Base-by-base conservation (phyloP, 2,797 vertebrate species). In the Acanthis flammea region DNA sequence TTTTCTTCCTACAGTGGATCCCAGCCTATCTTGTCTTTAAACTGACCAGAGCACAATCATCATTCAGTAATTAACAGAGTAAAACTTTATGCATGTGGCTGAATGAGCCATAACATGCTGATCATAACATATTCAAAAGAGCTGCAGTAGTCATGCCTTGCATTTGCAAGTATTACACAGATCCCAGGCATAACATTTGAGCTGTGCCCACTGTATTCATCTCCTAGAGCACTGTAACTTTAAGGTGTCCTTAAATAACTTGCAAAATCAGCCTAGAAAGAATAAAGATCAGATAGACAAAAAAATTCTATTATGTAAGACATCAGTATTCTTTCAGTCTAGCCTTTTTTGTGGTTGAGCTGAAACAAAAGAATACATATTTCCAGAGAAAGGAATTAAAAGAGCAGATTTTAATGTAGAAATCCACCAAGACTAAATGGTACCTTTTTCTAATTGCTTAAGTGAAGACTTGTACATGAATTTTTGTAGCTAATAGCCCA, bases 311-410 rank as follows among this genome's bases (percentile, higher is more conserved):
- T 96, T 96, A 91, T 77, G 93, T 88, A 94, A 94, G 68, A 90
- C 93, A 72, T 65, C n/a, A 86, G 85, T 91, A 80, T 94, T 82
- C 87, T 94, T 91, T 88, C 54, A 88, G 85, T 51, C 72, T 51
- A 80, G 81, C 19, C 58, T 90, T 93, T 92, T 85, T 70, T 97
- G 96, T 92, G 94, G 94, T 74, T 95, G 39, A 87, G 65, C 68
- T 96, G 84, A 89, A 95, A 96, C 88, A 95, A 94, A 96, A 71
- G 88, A 93, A 93, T 87, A 87, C 75, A 82, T 94, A 93, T 95
- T 95, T 95, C 25, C 63, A 82, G 60, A 92, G 71, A 95, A 87
- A 94, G 48, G 55, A 92, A 90, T 74, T 72, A 70, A 73, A 79
- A 92, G 31, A 86, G 18, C 58, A 75, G 44, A 90, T 82, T 86